phyloP scores from a whole-genome alignment of 1,140 invertebrate species.

The Drosophila seguyi region DNA sequence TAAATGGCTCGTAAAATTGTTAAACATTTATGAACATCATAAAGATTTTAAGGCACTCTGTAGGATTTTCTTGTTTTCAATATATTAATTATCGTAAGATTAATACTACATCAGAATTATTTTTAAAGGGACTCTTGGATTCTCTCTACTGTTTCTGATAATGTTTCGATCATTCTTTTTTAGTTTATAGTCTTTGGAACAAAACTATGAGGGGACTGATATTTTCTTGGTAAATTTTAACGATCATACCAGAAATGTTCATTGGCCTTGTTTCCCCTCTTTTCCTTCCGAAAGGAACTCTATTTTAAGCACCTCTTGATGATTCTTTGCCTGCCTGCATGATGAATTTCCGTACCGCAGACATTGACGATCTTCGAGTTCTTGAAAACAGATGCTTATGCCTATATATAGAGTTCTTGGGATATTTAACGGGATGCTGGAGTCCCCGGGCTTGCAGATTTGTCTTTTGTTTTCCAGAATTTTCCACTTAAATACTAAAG shows the following conservation, averaged over 20 bases:
- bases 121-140: neutral
- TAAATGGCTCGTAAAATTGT: slow-evolving; percentile 9
- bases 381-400: slow-evolving; percentile 37
- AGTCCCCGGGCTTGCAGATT: neutral
- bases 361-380: slow-evolving; percentile 31
- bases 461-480: slow-evolving; percentile 12
- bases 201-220: neutral
- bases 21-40: slow-evolving; percentile 8
- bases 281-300: slow-evolving; percentile 11
- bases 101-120: too few relatives aligned
- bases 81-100: neutral
- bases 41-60: neutral
- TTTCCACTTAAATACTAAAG: slow-evolving; percentile 17
- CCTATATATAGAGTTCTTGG: slow-evolving; percentile 41
- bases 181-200: too few relatives aligned
- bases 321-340: slow-evolving; percentile 18
- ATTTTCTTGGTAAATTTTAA: slow-evolving; percentile 3
- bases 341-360: slow-evolving; percentile 25
- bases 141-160: neutral
- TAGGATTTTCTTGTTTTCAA: too few relatives aligned
- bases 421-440: slow-evolving; percentile 26
- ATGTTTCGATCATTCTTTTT: neutral
- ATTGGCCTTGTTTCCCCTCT: neutral
- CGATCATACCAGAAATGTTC: slow-evolving; percentile 4
- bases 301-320: slow-evolving; percentile 32